phyloP scores from a whole-genome alignment of 2,888 invertebrate species.

The Abscondita cerata region DNA sequence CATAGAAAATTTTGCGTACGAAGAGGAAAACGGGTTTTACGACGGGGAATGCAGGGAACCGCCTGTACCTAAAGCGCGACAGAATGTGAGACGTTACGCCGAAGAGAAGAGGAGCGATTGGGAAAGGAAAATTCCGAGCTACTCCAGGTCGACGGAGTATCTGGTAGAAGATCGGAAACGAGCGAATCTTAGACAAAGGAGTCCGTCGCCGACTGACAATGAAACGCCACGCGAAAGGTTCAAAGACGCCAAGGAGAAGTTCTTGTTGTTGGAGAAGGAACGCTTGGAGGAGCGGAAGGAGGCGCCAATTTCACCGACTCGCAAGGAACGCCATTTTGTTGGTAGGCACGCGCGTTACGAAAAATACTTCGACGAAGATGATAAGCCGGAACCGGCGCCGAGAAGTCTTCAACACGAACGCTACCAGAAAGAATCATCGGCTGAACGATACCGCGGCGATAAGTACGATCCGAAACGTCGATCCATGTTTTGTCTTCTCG shows the following conservation, averaged over 20 bases:
- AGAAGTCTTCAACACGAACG: constrained; percentile 42
- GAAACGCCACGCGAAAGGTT: constrained; percentile 79
- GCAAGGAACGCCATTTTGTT: constrained; percentile 39
- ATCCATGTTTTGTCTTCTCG: constrained; percentile 58
- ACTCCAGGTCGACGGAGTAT: constrained; percentile 30
- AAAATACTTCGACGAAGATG: constrained; percentile 42
- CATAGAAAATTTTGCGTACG: constrained; percentile 24
- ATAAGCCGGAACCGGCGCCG: constrained; percentile 51
- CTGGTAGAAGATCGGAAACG: constrained; percentile 28
- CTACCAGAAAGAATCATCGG: constrained; percentile 45
- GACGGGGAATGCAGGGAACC: constrained; percentile 31
- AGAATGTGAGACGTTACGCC: constrained; percentile 28
- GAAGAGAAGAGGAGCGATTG: constrained; percentile 23
- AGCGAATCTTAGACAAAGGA: constrained; percentile 49
- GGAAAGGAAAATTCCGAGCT: constrained; percentile 18
- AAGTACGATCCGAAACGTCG: constrained; percentile 56
- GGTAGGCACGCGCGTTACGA: constrained; percentile 47
- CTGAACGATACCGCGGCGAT: constrained; percentile 48
- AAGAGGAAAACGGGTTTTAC: no score
- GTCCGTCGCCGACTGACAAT: constrained; percentile 60
- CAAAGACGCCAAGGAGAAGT: constrained; percentile 87
- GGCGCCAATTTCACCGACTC: constrained; percentile 49
- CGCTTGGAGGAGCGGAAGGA: constrained; percentile 61
- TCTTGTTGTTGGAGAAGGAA: constrained; percentile 78
- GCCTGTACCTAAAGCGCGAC: constrained; percentile 50